Conservation (phyloP, 2,888 invertebrate species). For the Halictus quadricinctus region DNA sequence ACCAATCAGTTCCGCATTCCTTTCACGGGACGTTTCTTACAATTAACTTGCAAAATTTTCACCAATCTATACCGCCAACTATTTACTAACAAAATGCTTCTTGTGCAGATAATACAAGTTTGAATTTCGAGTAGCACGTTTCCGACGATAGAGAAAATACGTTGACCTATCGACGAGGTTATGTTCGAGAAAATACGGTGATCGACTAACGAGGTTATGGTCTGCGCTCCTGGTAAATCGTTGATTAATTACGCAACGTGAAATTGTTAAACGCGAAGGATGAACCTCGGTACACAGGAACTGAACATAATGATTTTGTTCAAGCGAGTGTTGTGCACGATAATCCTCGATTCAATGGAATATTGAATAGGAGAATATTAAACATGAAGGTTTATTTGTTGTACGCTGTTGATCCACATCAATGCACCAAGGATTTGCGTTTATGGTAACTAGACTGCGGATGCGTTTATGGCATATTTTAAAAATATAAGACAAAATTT, state of each 20-base stretch:
- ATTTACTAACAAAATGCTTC: too few species aligned
- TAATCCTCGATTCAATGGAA: background rate
- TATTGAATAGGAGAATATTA: background rate
- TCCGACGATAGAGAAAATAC: background rate
- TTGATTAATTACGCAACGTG: slow-evolving; percentile 33
- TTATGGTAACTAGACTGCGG: too few species aligned
- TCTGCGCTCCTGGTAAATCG: background rate
- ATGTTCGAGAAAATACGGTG: slow-evolving; percentile 24
- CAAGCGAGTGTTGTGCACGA: background rate
- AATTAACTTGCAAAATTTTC: too few species aligned
- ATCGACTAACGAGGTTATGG: slow-evolving; percentile 40
- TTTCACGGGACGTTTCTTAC: too few species aligned
- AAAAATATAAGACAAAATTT: background rate
- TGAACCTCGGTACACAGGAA: background rate
- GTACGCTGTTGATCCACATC: background rate
- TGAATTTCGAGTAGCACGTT: too few species aligned
- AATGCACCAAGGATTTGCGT: too few species aligned
- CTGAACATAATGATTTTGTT: background rate
- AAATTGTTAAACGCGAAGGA: slow-evolving; percentile 1
- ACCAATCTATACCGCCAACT: too few species aligned
- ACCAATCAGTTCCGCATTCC: too few species aligned
- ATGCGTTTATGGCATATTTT: too few species aligned
- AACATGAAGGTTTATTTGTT: background rate
- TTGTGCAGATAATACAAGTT: too few species aligned
- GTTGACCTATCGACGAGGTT: slow-evolving; percentile 41